Conservation (phyloP, 2,113 vertebrate species). For the Malurus cyaneus region DNA sequence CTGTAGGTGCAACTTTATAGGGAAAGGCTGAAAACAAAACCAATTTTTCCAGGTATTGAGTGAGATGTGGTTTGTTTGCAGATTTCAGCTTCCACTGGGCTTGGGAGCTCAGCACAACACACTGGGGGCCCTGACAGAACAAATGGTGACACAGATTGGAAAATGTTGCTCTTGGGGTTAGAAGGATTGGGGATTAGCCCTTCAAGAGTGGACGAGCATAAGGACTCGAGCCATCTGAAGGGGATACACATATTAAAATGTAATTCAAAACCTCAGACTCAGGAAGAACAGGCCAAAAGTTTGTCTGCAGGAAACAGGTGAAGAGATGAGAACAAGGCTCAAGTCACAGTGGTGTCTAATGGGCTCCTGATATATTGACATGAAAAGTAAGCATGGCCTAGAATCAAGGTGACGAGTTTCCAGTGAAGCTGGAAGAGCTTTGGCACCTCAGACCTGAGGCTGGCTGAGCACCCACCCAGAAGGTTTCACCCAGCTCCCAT, state of each 20-base stretch:
- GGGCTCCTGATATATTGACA: background rate
- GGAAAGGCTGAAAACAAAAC: background rate
- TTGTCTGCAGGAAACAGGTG: background rate
- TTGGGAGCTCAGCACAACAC: background rate
- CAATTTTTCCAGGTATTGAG: background rate
- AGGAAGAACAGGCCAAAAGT: background rate
- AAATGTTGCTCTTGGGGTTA: background rate
- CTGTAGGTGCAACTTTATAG: background rate
- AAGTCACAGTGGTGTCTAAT: background rate
- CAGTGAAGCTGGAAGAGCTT: background rate
- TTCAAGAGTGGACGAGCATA: accelerated
- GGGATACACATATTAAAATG: background rate
- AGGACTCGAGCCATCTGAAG: background rate
- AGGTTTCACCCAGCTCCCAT: background rate
- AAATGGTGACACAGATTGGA: background rate
- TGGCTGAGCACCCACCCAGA: background rate
- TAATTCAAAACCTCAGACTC: background rate
- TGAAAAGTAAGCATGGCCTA: background rate
- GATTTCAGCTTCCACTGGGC: background rate
- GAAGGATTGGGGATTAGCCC: background rate
- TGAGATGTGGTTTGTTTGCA: background rate
- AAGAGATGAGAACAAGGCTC: background rate
- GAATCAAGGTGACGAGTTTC: background rate
- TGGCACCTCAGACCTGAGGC: background rate
- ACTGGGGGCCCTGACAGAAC: accelerated